Conservation (phyloP, 2,797 vertebrate species). For the Ceyx erithaca region DNA sequence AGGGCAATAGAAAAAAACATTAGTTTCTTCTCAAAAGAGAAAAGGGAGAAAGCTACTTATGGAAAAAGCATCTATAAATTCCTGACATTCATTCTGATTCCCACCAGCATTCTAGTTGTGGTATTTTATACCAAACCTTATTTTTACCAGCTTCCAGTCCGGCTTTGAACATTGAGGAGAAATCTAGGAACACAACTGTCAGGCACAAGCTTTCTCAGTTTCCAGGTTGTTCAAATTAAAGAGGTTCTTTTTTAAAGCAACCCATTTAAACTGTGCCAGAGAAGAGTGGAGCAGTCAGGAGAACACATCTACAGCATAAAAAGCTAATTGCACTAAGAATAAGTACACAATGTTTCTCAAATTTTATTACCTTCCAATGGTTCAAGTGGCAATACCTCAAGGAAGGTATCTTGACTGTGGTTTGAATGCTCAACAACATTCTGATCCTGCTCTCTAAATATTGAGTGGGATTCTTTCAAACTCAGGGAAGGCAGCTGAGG, state of each 20-base stretch:
- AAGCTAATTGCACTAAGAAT: background rate
- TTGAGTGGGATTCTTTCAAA: slow-evolving; percentile 23
- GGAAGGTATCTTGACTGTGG: background rate
- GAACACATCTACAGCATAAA: background rate
- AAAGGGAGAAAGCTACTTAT: background rate
- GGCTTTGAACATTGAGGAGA: background rate
- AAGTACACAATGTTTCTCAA: background rate
- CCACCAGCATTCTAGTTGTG: background rate
- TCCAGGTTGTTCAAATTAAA: background rate
- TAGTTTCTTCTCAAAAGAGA: background rate
- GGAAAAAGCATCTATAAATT: background rate
- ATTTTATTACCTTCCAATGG: slow-evolving; percentile 61
- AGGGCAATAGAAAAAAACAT: background rate
- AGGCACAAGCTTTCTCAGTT: background rate
- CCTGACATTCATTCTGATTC: background rate
- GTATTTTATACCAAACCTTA: background rate
- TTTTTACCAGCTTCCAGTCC: background rate
- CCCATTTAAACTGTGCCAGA: background rate
- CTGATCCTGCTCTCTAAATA: slow-evolving; percentile 9
- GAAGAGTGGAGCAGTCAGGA: background rate
- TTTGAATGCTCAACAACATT: background rate
- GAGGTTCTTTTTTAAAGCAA: background rate
- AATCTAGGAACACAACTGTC: background rate
- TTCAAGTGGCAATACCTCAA: slow-evolving; percentile 21
- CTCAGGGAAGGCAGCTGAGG: slow-evolving; percentile 75